Base-by-base conservation (phyloP, 1,140 invertebrate species). In the Bombus affinis region DNA sequence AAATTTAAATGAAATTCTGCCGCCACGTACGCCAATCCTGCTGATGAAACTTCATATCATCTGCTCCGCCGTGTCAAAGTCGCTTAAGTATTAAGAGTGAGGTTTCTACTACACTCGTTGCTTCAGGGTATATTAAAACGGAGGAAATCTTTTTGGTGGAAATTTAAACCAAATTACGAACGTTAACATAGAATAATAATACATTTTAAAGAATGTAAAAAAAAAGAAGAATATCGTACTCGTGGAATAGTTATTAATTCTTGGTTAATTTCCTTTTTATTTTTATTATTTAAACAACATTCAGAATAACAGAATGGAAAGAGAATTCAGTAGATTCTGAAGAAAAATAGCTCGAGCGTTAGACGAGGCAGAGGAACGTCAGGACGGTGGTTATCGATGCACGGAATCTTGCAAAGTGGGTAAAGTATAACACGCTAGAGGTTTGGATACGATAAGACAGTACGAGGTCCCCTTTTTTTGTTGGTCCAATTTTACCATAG, bases 1-100 rank as follows among this genome's bases (percentile, higher is more conserved):
- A 83, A 83, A 83, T 83, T 83, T 83, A 83, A 83, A 76, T 83
- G 81, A 83, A 83, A 75, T 81, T 81, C 39, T 35, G 28, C 70
- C n/a, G 37, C 37, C n/a, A 62, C 47, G 18, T 39, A 73, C n/a
- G 28, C 53, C 15, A 25, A 13, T 35, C 10, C 22, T 32, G 12
- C 70, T 62, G 53, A 73, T 44, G 57, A 73, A 73, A 72, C n/a
- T 73, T 53, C 79, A 37, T 81, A 37, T 81, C 66, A 42, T 59
- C 68, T 25, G 47, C 35, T 75, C 12, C 68, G 37, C 8, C 35
- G 68, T 70, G 42, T 71, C 57, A 81, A 81, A 72, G 57, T 81
- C 79, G 79, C 35, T 62, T 44, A 42, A 73, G 53, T 70, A 76
- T 76, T 76, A 76, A 76, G 32, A 37, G 4, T 8, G 44, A 25